phyloP scores from a whole-genome alignment of 2,113 vertebrate genomes.

The Zosterops lateralis region DNA sequence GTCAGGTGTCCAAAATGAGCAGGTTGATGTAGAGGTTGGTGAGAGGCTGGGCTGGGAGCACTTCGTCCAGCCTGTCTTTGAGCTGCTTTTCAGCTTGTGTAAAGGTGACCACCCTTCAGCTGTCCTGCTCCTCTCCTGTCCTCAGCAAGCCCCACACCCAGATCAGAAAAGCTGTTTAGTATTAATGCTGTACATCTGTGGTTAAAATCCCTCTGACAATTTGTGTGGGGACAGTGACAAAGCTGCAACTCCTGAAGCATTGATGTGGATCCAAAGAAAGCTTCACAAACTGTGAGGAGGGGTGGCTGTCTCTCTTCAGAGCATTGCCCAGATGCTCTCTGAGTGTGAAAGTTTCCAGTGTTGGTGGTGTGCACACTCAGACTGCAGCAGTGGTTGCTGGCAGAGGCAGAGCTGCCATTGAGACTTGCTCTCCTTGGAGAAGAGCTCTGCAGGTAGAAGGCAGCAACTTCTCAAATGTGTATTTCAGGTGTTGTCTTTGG shows the following conservation, averaged over 20 bases:
- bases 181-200: accelerated
- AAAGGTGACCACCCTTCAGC: not conserved
- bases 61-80: not conserved
- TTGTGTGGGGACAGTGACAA: accelerated
- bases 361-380: not conserved
- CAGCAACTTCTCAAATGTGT: not conserved
- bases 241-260: not conserved
- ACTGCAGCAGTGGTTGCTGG: not conserved
- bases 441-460: not conserved
- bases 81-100: not conserved
- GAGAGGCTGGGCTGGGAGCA: not conserved
- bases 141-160: not conserved
- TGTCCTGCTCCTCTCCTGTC: not conserved
- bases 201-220: not conserved
- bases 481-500: not conserved
- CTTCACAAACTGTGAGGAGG: not conserved
- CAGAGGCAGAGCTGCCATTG: not conserved
- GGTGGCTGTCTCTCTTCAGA: not conserved
- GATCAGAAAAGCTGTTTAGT: not conserved
- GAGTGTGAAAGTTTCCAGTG: not conserved
- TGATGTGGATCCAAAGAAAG: not conserved
- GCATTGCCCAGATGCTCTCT: not conserved
- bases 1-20: not conserved
- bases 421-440: not conserved
- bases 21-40: not conserved